A percentile compares a stretch with the other conserved stretches of the same genome.
phyloP scores from a whole-genome alignment of 2,888 invertebrate genomes.

The Dasysyrphus tricinctus region DNA sequence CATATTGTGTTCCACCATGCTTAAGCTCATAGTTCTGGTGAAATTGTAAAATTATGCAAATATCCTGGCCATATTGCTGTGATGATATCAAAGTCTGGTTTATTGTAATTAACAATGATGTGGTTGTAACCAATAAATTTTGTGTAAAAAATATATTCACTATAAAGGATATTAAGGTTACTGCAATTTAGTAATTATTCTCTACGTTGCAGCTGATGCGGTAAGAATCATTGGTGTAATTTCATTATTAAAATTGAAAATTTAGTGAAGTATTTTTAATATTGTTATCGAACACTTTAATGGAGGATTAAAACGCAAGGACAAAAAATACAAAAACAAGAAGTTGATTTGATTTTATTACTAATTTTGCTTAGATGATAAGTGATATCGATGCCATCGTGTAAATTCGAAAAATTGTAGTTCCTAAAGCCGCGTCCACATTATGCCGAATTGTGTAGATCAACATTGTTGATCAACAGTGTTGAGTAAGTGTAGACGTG shows the following conservation, averaged over 20 bases:
- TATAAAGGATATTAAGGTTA: not conserved
- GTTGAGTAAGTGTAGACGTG: no score
- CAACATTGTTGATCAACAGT: no score
- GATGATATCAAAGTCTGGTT: not conserved
- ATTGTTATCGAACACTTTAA: no score
- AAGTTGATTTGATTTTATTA: no score
- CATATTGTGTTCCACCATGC: not conserved
- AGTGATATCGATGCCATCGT: no score
- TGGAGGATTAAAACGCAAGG: no score
- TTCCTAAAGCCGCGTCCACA: no score
- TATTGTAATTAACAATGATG: constrained; percentile 30
- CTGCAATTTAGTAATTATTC: not conserved
- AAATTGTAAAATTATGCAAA: constrained; percentile 38
- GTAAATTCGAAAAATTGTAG: no score
- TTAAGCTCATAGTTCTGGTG: not conserved
- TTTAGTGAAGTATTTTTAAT: not conserved
- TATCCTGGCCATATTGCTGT: constrained; percentile 4
- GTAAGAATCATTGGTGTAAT: not conserved
- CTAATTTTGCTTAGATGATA: no score
- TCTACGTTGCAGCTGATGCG: not conserved
- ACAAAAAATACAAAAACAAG: no score
- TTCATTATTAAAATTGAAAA: not conserved
- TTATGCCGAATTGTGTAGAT: no score
- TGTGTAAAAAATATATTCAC: not conserved
- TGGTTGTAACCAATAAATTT: constrained; percentile 17